Conservation (phyloP, 1,140 invertebrate genomes). For the Charaxes varanes region DNA sequence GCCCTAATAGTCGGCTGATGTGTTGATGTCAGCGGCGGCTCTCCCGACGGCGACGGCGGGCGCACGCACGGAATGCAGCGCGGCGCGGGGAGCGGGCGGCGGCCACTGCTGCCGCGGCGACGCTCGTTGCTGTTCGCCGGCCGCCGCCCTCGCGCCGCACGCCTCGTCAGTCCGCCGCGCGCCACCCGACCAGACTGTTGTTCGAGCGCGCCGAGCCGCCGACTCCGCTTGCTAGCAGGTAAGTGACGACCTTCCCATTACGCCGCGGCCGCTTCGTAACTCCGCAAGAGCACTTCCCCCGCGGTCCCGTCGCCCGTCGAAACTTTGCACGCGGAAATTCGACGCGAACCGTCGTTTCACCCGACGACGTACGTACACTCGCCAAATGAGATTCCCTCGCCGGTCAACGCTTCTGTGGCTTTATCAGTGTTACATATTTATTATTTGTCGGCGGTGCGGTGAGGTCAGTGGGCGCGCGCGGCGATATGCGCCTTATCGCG, state of each 20-base stretch:
- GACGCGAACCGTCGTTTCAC: constrained; percentile 17
- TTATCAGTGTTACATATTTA: constrained; percentile 74
- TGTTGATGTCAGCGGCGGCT: constrained; percentile 47
- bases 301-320: constrained; percentile 21
- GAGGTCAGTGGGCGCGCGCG: constrained; percentile 58
- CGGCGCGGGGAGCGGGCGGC: constrained; percentile 46
- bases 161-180: constrained; percentile 61
- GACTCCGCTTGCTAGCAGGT: constrained; percentile 54
- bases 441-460: constrained; percentile 67
- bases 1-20: constrained; percentile 13
- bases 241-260: constrained; percentile 44
- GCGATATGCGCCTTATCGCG: constrained; percentile 62
- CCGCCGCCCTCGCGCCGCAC: constrained; percentile 42
- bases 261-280: constrained; percentile 15
- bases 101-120: constrained; percentile 56
- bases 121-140: constrained; percentile 46
- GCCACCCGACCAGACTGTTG: constrained; percentile 56
- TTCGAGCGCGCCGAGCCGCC: constrained; percentile 39
- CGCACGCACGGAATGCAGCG: constrained; percentile 56
- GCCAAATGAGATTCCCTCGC: constrained; percentile 52
- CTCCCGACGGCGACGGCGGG: constrained; percentile 50
- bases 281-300: constrained; percentile 10
- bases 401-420: constrained; percentile 67
- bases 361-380: constrained; percentile 32
- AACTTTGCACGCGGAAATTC: no score